These are phyloP conservation scores for Steatocranus sp. DNA, from an alignment of 2,797 vertebrate genomes.

Conservation along the genomic window DNA sequence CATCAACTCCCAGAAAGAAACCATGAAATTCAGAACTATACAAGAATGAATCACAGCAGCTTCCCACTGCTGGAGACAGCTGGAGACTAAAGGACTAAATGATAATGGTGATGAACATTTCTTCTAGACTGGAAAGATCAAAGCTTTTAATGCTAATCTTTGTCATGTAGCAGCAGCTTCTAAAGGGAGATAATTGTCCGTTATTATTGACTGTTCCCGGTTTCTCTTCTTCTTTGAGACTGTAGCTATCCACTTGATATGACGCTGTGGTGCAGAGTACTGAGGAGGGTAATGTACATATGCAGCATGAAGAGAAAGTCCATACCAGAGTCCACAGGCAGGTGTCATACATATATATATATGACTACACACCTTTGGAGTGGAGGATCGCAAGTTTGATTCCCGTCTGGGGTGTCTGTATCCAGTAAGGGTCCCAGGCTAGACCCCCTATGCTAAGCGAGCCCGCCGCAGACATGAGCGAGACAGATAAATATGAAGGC, in stretches of 20 bases:
- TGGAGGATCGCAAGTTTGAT: no score
- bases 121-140: background rate
- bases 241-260: background rate
- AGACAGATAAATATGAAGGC: no score
- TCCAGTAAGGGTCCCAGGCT: no score
- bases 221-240: background rate
- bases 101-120: background rate
- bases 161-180: background rate
- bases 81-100: background rate
- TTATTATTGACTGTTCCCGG: fast-evolving
- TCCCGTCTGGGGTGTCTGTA: no score
- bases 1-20: background rate
- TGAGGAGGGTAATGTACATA: no score
- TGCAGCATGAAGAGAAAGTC: no score
- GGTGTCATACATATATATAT: no score
- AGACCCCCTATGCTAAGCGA: no score
- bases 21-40: background rate
- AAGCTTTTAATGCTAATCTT: background rate
- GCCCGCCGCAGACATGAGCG: no score
- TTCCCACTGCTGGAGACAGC: background rate
- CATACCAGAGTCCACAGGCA: no score
- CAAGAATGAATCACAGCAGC: background rate
- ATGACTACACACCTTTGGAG: no score
- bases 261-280: background rate
- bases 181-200: background rate